A percentile compares a stretch with the other conserved stretches of the same genome.
phyloP scores from a whole-genome alignment of 2,113 vertebrate genomes.

The Elanus axillaris region DNA sequence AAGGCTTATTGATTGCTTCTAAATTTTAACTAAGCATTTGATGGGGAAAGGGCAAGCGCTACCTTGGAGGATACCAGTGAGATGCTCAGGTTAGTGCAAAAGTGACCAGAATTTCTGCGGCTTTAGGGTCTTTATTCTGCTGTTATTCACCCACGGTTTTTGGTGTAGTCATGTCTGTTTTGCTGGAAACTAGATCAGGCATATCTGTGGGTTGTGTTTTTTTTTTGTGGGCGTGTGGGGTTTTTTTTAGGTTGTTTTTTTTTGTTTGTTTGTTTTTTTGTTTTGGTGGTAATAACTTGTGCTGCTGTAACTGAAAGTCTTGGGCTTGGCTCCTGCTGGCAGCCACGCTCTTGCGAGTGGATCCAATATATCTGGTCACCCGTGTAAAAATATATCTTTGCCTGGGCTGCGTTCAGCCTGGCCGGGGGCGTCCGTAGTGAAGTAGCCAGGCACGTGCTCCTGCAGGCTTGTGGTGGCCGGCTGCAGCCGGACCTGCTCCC shows the following conservation, averaged over 20 bases:
- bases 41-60: background rate
- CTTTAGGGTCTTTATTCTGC: background rate
- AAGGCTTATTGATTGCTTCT: background rate
- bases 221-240: background rate
- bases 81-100: background rate
- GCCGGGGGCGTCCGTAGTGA: fast-evolving
- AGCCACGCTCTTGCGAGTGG: background rate
- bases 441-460: too few species aligned
- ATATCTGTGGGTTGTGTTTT: fast-evolving
- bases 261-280: background rate
- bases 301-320: background rate
- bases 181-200: background rate
- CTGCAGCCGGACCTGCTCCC: background rate
- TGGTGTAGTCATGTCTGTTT: background rate
- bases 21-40: background rate
- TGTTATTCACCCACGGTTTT: background rate
- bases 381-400: background rate
- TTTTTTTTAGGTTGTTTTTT: background rate
- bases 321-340: background rate
- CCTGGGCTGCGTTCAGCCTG: background rate
- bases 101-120: background rate
- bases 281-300: background rate
- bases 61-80: background rate
- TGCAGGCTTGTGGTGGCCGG: background rate
- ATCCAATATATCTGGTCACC: background rate